Base-by-base conservation (phyloP, 2,113 vertebrate species). In the Semnornis frantzii region DNA sequence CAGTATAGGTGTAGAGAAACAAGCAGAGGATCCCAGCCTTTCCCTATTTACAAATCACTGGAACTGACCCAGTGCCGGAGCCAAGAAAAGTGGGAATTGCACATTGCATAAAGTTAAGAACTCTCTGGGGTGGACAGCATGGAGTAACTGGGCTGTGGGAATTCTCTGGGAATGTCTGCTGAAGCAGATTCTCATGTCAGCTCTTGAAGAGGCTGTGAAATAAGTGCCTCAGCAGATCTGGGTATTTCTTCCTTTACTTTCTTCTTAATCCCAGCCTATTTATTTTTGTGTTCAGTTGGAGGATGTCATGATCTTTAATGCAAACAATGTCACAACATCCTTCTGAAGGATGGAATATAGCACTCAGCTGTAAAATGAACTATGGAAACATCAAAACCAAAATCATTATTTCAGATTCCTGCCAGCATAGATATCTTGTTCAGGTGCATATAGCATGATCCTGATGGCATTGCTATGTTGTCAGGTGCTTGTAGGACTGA, bases 281-380 rank as follows among this genome's bases (percentile, higher is more conserved):
- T 90, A 50, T 82, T 93, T 83, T 70, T 50, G 37, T 25, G 3
- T 62, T 85, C 48, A 48, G n/a, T 25, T 93, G 77, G 50, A 87
- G 24, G 21, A 69, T 72, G 63, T 90, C 70, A 82, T n/a, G 65
- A 25, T 85, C 59, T 79, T 85, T 63, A 66, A 63, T 37, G n/a
- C 37, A 82, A 81, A 34, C 68, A 76, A 9, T 75, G 46, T 92
- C 81, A 55, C 83, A 89, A 48, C 55, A 70, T 62, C 48, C 39
- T 59, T 57, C 34, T 70, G 68, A 91, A 33, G 39, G n/a, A 63
- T 2, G 6, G 28, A 79, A 46, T 57, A 59, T 15, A 42, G 37
- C 1, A 0, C 8, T 50, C 0, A 0, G 9, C 50, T 70, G 37
- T 64, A 42, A 94, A 91, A 66, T 3, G 70, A 70, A 42, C 28